These are phyloP conservation scores for Cyphomyrmex costatus DNA, from an alignment of 1,140 invertebrate species.

Conservation along the genomic window DNA sequence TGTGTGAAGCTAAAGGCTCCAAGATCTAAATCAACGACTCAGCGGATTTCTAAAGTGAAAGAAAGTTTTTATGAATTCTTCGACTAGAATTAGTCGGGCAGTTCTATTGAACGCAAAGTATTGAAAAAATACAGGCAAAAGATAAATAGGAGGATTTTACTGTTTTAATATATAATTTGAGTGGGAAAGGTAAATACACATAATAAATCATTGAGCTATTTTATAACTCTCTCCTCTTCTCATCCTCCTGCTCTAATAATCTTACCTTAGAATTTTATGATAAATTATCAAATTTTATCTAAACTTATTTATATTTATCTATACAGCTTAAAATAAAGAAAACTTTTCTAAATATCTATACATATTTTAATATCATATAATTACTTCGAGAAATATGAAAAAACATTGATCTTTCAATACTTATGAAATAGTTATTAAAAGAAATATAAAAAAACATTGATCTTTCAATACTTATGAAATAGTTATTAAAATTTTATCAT, in stretches of 20 bases:
- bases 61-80: slow-evolving; percentile 19
- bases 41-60: slow-evolving; percentile 20
- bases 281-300: neutral
- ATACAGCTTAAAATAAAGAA: neutral
- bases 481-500: slow-evolving; percentile 15
- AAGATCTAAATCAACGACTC: slow-evolving; percentile 19
- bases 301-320: neutral
- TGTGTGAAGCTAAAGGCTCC: neutral
- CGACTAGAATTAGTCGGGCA: neutral
- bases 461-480: neutral
- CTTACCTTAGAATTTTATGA: neutral
- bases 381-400: neutral
- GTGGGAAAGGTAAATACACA: neutral
- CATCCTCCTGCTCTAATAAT: neutral
- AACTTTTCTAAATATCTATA: neutral
- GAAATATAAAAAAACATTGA: neutral
- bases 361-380: neutral
- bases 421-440: too few relatives aligned
- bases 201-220: neutral
- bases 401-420: neutral
- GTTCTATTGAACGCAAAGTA: neutral
- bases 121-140: neutral
- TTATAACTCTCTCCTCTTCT: neutral
- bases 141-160: neutral
- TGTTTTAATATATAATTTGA: neutral